Base-by-base conservation (phyloP, 2,888 invertebrate genomes). In the Sycophila texana region DNA sequence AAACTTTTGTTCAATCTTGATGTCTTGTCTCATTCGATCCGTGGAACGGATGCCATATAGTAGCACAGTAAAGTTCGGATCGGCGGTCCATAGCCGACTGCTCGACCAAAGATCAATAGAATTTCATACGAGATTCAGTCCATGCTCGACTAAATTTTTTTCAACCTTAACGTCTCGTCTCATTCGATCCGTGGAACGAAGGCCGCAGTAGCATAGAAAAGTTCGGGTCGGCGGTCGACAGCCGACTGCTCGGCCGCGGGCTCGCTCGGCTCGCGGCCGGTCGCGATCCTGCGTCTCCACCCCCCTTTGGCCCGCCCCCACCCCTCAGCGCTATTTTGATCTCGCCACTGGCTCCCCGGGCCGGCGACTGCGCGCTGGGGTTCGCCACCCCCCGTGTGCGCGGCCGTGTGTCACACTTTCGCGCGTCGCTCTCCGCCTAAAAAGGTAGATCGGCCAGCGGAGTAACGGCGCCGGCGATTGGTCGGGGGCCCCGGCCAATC, bases 361-460 rank as follows among this genome's bases (percentile, higher is more conserved):
- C 16, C 22, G 16, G 18, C 22, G 49, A 39, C 73, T 18, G 26
- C 67, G 51, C 65, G 7, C 63, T 68, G n/a, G 66, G 68, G 61
- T 75, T 61, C 68, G 30, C 58, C 51, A 26, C 67, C 51, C 58
- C 58, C 39, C 39, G 39, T 22, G 74, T 51, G 60, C 58, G 74
- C 67, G 74, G 67, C 66, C 85, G 85, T 84, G 86, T 89, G 89
- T 88, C 88, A 88, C 89, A 88, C 88, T 88, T 89, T 89, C 87
- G 57, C 61, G 74, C 67, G 67, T 26, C 77, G 58, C 51, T 67
- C 61, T 92, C 92, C 92, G 91, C 93, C 93, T 92, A 93, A 93
- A 93, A 93, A 92, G 93, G 93, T 92, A 93, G 93, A 93, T 91
- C 89, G 91, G 86, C 88, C 90, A 89, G 86, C 83, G 88, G 89